These are phyloP conservation scores for Epizoanthus ramosus DNA, from an alignment of 92 coral and sea anemone genomes.

Conservation along the genomic window DNA sequence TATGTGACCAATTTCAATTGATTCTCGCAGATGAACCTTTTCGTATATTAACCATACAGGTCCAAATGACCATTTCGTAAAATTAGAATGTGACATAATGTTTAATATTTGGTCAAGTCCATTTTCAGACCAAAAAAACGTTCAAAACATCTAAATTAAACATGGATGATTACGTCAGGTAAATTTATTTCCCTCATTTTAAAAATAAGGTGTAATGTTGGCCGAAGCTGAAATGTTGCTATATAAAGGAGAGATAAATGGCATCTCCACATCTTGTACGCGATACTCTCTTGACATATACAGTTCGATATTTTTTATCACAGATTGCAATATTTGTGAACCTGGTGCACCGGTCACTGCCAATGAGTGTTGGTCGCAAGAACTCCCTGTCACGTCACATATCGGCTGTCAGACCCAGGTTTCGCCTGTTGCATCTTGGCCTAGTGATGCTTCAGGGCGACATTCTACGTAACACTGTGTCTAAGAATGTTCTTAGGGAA, in stretches of 20 bases:
- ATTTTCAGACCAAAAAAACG: no score
- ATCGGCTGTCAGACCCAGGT: slow-evolving; percentile 86
- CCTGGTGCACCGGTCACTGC: slow-evolving; percentile 87
- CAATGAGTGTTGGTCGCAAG: slow-evolving; percentile 71
- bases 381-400: slow-evolving; percentile 87
- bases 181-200: no score
- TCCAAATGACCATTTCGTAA: no score
- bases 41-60: no score
- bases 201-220: not conserved
- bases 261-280: not conserved
- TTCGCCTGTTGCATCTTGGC: slow-evolving; percentile 83
- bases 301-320: not conserved
- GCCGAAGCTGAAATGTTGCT: not conserved
- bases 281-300: not conserved
- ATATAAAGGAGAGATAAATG: not conserved
- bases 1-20: no score
- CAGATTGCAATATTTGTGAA: slow-evolving; percentile 91
- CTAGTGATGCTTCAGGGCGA: slow-evolving; percentile 89
- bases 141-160: no score
- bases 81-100: no score
- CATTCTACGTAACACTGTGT: slow-evolving; percentile 75
- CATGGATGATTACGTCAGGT: no score
- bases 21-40: no score
- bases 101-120: no score
- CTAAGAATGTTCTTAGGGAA: slow-evolving; percentile 93